A percentile compares a stretch with the other conserved stretches of the same genome.
Evolutionary conservation across 2,797 vertebrate species (phyloP).

Genomic region (Acrocephalus scirpaceus): DNA sequence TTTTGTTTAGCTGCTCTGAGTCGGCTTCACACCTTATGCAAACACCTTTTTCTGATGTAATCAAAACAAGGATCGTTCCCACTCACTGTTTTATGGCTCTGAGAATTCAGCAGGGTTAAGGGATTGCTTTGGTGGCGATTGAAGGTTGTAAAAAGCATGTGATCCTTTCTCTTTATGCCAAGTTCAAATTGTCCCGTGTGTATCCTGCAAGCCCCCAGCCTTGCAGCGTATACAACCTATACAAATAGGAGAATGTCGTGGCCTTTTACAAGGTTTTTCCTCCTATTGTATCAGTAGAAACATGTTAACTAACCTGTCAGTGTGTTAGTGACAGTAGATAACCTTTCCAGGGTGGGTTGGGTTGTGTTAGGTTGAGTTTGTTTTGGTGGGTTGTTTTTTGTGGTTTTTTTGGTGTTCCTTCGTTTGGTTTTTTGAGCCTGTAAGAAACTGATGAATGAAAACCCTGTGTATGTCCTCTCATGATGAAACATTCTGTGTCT

Average conservation of each 20-base stretch:
- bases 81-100: neutral
- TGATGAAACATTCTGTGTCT: neutral
- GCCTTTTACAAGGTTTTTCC: constrained; percentile 29
- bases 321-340: neutral
- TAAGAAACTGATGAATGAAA: neutral
- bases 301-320: neutral
- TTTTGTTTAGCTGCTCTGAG: neutral
- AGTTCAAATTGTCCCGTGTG: neutral
- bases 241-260: neutral
- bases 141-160: neutral
- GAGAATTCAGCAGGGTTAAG: neutral
- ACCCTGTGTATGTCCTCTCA: neutral
- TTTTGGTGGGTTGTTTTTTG: neutral
- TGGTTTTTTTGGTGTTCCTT: too few species aligned
- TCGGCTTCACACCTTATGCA: constrained; percentile 17
- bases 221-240: neutral
- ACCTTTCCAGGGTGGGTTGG: neutral
- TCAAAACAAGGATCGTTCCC: neutral
- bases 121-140: neutral
- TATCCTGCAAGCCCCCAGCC: neutral
- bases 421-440: neutral
- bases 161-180: neutral
- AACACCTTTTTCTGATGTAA: neutral
- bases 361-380: neutral
- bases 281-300: constrained; percentile 23